Evolutionary conservation across 2,888 invertebrate genomes (phyloP).

Genomic region (Tipula vernalis): DNA sequence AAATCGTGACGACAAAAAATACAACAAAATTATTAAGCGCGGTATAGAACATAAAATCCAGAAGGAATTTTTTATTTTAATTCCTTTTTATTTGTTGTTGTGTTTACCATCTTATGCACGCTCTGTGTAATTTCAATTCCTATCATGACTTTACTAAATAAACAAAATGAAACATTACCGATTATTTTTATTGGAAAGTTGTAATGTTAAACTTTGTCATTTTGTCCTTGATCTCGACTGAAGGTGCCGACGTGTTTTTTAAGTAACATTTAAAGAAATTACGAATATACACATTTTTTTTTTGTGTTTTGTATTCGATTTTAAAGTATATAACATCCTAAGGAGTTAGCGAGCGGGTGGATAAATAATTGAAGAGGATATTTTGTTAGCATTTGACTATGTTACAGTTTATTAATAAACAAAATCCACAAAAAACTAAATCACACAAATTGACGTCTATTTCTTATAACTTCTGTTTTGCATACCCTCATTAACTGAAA

Average conservation of each 20-base stretch:
- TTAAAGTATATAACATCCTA: neutral
- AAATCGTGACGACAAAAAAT: constrained; percentile 7
- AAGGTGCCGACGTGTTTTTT: constrained; percentile 9
- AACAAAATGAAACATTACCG: constrained; percentile 8
- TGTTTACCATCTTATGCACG: neutral
- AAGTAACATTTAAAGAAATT: neutral
- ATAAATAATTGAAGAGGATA: neutral
- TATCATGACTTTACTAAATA: neutral
- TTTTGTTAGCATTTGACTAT: no score
- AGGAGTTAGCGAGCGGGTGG: neutral
- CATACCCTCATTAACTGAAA: constrained; percentile 7
- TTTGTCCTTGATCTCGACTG: constrained; percentile 7
- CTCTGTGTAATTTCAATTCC: neutral
- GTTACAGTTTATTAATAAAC: neutral
- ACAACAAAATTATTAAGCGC: neutral
- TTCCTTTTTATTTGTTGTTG: constrained; percentile 4
- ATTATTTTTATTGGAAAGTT: constrained; percentile 6
- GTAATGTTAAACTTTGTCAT: neutral
- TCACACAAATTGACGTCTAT: constrained; percentile 5
- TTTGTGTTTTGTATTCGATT: neutral
- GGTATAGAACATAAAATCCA: neutral
- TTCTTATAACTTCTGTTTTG: constrained; percentile 8
- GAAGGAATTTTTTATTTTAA: constrained; percentile 7
- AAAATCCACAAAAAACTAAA: neutral
- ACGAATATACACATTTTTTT: neutral